Evolutionary conservation across 2,113 vertebrate genomes (phyloP).

Genomic region (Promerops cafer): DNA sequence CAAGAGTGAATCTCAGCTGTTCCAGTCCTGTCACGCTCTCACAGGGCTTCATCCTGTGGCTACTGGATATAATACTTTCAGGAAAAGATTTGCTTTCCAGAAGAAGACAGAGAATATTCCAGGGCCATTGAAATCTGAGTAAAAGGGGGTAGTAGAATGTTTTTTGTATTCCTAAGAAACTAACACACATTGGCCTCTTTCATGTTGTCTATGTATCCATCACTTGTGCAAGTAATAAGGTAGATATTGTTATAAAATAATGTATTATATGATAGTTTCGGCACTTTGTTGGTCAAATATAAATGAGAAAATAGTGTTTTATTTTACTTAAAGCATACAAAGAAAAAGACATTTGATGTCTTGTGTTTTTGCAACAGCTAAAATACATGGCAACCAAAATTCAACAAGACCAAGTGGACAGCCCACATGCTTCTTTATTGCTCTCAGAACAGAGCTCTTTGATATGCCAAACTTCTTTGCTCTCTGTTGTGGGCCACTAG

Average conservation of each 20-base stretch:
- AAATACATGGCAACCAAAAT: background rate
- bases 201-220: background rate
- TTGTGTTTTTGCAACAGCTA: background rate
- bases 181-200: background rate
- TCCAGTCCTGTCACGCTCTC: accelerated
- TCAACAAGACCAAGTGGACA: background rate
- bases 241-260: background rate
- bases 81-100: background rate
- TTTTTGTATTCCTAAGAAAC: background rate
- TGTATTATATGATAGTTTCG: background rate
- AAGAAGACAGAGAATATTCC: background rate
- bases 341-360: background rate
- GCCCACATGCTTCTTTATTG: background rate
- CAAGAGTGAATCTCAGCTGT: background rate
- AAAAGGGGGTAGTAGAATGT: background rate
- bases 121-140: background rate
- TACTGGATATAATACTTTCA: background rate
- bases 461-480: background rate
- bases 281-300: background rate
- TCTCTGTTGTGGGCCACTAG: background rate
- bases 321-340: background rate
- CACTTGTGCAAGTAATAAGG: background rate
- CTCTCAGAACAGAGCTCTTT: background rate
- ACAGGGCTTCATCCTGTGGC: background rate
- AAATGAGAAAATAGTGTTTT: background rate